Conservation (phyloP, 2,888 invertebrate species). For the Koerneria pararmatus region DNA sequence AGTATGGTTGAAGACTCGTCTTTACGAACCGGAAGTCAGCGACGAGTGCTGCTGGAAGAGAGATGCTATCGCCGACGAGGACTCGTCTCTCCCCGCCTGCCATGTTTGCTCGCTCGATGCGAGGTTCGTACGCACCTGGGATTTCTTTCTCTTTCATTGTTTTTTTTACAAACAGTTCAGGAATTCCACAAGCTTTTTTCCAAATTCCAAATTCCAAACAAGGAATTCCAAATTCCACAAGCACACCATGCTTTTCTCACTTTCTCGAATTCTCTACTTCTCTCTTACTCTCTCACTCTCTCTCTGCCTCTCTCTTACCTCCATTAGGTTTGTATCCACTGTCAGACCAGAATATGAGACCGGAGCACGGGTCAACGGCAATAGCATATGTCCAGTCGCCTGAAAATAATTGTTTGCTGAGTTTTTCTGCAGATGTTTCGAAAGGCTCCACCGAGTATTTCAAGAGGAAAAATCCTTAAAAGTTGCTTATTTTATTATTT, state of each 20-base stretch:
- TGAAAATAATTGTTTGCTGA: constrained; percentile 57
- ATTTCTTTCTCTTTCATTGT: no score
- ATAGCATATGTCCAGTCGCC: constrained; percentile 90
- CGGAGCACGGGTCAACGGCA: constrained; percentile 92
- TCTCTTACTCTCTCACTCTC: background rate
- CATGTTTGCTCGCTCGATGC: constrained; percentile 91
- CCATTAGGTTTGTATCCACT: constrained; percentile 55
- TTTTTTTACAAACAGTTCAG: no score
- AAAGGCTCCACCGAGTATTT: background rate
- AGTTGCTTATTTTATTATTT: no score
- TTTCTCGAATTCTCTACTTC: no score
- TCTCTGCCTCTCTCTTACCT: constrained; percentile 26
- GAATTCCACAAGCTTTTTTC: no score
- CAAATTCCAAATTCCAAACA: no score
- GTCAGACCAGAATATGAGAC: constrained; percentile 86
- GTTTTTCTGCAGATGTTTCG: background rate
- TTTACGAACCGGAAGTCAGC: constrained; percentile 73
- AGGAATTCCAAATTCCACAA: no score
- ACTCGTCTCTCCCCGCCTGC: constrained; percentile 84
- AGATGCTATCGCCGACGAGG: constrained; percentile 82
- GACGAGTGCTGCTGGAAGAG: constrained; percentile 89
- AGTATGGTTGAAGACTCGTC: background rate
- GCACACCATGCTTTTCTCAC: no score
- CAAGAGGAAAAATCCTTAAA: background rate
- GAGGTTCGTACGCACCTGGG: constrained; percentile 52